Base-by-base conservation (phyloP, 2,888 invertebrate species). In the Tiliacea aurago region DNA sequence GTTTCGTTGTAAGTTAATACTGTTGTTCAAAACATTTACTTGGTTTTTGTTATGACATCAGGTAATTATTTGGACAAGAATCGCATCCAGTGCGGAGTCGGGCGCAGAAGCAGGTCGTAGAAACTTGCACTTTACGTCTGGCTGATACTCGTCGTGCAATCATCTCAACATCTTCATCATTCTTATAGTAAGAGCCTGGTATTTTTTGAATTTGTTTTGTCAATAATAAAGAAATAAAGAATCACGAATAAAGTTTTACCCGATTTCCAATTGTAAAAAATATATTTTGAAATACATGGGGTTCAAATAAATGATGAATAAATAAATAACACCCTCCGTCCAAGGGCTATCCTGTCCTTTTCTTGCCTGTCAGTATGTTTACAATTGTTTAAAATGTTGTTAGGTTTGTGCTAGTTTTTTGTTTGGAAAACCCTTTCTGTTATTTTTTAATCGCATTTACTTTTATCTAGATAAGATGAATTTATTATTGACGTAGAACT, bases 111-210 rank as follows among this genome's bases (percentile, higher is more conserved):
- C 73, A 66, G 70, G 33, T 70, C 51, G 23, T 66, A 61, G 61
- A 71, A 78, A 71, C 51, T 56, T 59, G 63, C 68, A 18, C 56
- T 58, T 53, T 63, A 64, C 75, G 70, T 76, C 74, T 66, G 73
- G 73, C 82, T 73, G 82, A 75, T 73, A 70, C 76, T 64, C 79
- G 41, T 81, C 81, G 85, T 78, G 84, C 76, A 80, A 70, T 81
- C 87, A 49, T 75, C 82, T 72, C 89, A 73, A 85, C 90, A 86
- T 83, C 89, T 84, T 84, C 94, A 89, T 82, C 95, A 90, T 85
- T 89, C 85, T 95, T 94, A 96, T 95, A 96, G 96, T 96, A 96
- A 96, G 96, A 94, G 82, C 87, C 92, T 91, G 95, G 96, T 95
- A 95, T 93, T 95, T 95, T 93, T 94, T 93, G 93, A 93, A 91